Percentiles rank a stretch among this genome's conserved stretches.
These are phyloP conservation scores for Drosophila nannoptera DNA, from an alignment of 1,140 invertebrate genomes.

Conservation along the genomic window DNA sequence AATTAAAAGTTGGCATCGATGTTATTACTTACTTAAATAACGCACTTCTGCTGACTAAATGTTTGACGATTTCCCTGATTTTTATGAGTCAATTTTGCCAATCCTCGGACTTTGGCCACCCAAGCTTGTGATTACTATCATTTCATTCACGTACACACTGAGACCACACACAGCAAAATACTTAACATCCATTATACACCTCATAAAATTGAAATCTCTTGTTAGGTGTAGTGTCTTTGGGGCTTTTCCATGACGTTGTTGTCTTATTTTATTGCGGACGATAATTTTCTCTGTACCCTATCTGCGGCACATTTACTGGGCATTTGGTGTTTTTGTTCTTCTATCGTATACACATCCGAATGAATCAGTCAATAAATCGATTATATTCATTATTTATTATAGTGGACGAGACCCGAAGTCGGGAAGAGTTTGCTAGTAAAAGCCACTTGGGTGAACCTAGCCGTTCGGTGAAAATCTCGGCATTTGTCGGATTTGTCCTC, in stretches of 20 bases:
- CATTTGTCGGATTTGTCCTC: constrained; percentile 13
- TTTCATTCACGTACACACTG: constrained; percentile 10
- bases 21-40: no score
- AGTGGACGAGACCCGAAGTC: constrained; percentile 54
- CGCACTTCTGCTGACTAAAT: no score
- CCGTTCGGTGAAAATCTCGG: constrained; percentile 28
- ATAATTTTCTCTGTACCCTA: constrained; percentile 41
- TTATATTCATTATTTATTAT: constrained; percentile 74
- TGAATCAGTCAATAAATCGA: constrained; percentile 75
- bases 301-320: constrained; percentile 36
- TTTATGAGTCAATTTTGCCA: no score
- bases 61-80: no score
- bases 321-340: constrained; percentile 40
- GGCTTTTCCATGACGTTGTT: constrained; percentile 48
- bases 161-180: constrained; percentile 15
- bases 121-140: no score
- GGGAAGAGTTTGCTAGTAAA: constrained; percentile 34
- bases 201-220: constrained; percentile 76
- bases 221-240: constrained; percentile 22
- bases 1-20: no score
- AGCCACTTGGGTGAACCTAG: constrained; percentile 7
- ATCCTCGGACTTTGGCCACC: no score
- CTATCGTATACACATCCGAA: constrained; percentile 32
- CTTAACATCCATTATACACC: constrained; percentile 76
- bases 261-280: constrained; percentile 64